Evolutionary conservation across 1,140 invertebrate genomes (phyloP), one percentile per base, ranked within the genome.

Genomic region (Neotoxoptera formosana): DNA sequence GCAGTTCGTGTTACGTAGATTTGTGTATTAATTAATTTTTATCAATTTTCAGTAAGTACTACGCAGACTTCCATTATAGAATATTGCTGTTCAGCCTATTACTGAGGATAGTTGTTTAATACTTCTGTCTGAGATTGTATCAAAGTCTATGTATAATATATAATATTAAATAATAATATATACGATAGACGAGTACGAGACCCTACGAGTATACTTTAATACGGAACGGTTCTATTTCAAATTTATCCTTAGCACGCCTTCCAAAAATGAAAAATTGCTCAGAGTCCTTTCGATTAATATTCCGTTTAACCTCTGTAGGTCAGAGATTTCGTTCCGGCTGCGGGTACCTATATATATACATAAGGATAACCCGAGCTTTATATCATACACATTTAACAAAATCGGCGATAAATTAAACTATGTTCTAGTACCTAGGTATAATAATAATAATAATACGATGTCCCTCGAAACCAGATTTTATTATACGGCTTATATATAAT

Each of bases 21-120:
- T 76, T 76, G 60, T 76, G 14, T 76, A 76, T 76, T n/a, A 76
- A 76, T 76, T 76, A 76, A 76, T 76, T 76, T n/a, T 76, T 76
- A 76, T 76, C 60, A 76, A 76, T 76, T 76, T 76, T 76, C 17
- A 76, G 17, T 76, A 34, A 76, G 60, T 20, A 76, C 7, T n/a
- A 6, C n/a, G n/a, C 11, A 17, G n/a, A 76, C 30, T 76, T 20
- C n/a, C 60, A n/a, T 76, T n/a, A n/a, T n/a, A 76, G 30, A n/a
- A 76, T 41, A 41, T 76, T n/a, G 25, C 4, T 67, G 30, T n/a
- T n/a, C 17, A 76, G 14, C 14, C 14, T 76, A n/a, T 76, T n/a
- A 76, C 30, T 30, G n/a, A 17, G 2, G 60, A 76, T 76, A 11
- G 41, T 41, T 41, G 41, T 41, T n/a, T n/a, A 1, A 76, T 76